phyloP scores from a whole-genome alignment of 2,888 invertebrate species.

The Philereme transversata region DNA sequence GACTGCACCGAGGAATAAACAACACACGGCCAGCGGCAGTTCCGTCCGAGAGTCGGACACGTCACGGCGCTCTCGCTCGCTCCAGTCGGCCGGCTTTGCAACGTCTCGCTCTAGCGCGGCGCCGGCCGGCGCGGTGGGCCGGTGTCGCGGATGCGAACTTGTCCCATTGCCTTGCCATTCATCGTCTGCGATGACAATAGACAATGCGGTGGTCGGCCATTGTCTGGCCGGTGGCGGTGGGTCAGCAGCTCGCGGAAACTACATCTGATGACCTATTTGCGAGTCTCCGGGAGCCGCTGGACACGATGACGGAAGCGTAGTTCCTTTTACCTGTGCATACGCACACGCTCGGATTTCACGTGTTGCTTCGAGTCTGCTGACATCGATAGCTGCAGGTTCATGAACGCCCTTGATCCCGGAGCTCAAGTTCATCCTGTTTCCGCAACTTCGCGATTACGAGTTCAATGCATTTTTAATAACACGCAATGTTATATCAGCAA shows the following conservation, averaged over 20 bases:
- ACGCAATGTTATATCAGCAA: background rate
- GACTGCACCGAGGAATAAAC: constrained; percentile 64
- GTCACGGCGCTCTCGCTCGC: constrained; percentile 46
- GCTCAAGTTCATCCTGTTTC: constrained; percentile 34
- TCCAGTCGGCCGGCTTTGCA: constrained; percentile 40
- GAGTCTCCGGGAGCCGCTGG: constrained; percentile 56
- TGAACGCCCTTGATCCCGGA: constrained; percentile 36
- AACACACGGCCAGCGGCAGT: constrained; percentile 75
- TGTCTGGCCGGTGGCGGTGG: constrained; percentile 54
- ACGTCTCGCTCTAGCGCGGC: constrained; percentile 47
- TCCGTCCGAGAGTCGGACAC: constrained; percentile 68
- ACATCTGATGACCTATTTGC: constrained; percentile 62
- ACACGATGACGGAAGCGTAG: constrained; percentile 42
- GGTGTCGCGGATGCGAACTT: constrained; percentile 63
- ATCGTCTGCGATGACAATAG: constrained; percentile 70
- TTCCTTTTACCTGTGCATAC: constrained; percentile 44
- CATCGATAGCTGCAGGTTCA: constrained; percentile 23
- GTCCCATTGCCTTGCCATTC: constrained; percentile 80
- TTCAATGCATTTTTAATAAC: constrained; percentile 12
- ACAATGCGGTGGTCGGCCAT: constrained; percentile 68
- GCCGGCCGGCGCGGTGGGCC: constrained; percentile 50
- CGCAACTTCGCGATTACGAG: constrained; percentile 23
- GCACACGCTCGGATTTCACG: constrained; percentile 33
- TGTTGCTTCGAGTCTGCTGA: constrained; percentile 22
- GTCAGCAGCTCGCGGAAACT: constrained; percentile 62